These are phyloP conservation scores for Orycteropus afer DNA, from an alignment of 2,113 vertebrate species.

Conservation along the genomic window DNA sequence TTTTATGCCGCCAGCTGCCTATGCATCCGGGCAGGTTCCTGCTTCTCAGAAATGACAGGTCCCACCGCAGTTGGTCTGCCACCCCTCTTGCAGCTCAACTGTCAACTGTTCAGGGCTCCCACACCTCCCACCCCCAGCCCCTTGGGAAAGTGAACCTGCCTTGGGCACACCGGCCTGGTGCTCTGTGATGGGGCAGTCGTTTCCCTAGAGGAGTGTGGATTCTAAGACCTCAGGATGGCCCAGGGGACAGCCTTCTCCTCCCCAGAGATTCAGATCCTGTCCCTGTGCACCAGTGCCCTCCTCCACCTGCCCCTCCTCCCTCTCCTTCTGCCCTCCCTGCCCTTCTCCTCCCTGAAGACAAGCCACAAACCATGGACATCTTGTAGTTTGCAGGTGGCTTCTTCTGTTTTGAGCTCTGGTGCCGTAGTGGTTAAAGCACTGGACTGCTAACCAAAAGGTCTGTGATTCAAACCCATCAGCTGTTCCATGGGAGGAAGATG, in stretches of 20 bases:
- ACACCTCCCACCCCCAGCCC: rapidly evolving
- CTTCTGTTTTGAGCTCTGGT: too few relatives aligned
- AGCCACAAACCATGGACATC: background rate
- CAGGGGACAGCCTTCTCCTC: background rate
- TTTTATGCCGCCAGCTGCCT: background rate
- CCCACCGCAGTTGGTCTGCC: background rate
- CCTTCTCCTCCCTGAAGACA: background rate
- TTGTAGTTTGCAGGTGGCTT: background rate
- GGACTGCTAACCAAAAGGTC: too few relatives aligned
- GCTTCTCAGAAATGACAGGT: background rate
- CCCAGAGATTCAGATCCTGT: background rate
- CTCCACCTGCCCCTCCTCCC: background rate
- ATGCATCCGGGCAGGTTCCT: background rate
- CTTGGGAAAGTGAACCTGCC: rapidly evolving
- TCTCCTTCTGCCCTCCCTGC: background rate
- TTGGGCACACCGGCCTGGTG: background rate
- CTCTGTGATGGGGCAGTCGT: too few relatives aligned
- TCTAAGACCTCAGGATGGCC: background rate
- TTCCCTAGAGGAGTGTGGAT: background rate
- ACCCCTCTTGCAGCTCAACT: background rate
- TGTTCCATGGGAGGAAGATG: too few relatives aligned
- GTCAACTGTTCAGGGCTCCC: background rate
- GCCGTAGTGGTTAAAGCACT: too few relatives aligned
- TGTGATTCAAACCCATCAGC: too few relatives aligned
- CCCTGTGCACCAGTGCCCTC: rapidly evolving